Percentiles rank a stretch among this genome's conserved stretches.
These are phyloP conservation scores for Erithacus rubecula DNA, from an alignment of 2,797 vertebrate genomes.

Conservation along the genomic window DNA sequence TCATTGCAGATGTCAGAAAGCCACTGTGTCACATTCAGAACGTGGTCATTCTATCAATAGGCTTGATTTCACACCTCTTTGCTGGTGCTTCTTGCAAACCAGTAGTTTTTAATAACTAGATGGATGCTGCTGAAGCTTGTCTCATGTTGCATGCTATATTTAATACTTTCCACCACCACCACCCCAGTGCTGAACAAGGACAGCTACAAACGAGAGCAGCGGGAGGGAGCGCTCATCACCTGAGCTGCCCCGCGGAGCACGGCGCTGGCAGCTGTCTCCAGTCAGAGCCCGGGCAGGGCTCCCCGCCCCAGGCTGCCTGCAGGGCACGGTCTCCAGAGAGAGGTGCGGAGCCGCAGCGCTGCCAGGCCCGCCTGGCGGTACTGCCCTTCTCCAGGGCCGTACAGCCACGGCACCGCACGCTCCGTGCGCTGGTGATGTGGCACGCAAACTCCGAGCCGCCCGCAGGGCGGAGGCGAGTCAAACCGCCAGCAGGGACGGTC, in stretches of 20 bases:
- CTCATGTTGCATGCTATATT: not conserved
- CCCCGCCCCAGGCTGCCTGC: not conserved
- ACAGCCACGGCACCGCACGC: rapidly evolving
- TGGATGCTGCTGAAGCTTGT: not conserved
- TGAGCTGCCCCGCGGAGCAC: not conserved
- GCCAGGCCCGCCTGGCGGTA: not conserved
- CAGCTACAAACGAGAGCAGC: not conserved
- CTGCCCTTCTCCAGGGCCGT: not conserved
- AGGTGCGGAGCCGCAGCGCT: not conserved
- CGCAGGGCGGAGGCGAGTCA: not conserved
- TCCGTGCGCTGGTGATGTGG: not conserved
- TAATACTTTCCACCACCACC: not conserved
- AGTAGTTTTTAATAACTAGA: not conserved
- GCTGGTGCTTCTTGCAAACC: not conserved
- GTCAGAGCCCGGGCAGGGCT: not conserved
- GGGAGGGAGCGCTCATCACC: not conserved
- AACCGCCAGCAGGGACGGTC: rapidly evolving
- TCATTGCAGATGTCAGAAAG: not conserved
- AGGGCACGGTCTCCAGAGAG: not conserved
- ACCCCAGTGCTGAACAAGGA: not conserved
- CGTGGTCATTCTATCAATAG: not conserved
- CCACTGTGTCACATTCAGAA: not conserved
- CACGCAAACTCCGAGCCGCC: not conserved
- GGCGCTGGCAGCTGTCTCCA: not conserved
- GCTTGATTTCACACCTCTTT: not conserved